Evolutionary conservation across 2,888 invertebrate genomes (phyloP).

Genomic region (Keiferia lycopersicella): DNA sequence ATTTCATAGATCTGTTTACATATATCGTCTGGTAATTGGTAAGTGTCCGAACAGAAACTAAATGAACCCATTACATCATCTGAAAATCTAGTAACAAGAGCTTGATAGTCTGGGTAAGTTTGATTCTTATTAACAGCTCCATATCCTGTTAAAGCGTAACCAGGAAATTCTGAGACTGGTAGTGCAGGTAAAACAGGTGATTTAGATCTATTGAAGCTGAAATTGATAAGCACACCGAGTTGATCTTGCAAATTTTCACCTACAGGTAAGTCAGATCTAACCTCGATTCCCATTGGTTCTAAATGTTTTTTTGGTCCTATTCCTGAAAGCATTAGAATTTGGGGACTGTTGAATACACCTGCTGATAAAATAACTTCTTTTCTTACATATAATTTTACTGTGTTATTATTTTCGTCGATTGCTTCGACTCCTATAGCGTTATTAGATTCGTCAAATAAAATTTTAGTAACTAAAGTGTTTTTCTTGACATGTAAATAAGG

Average conservation of each 20-base stretch:
- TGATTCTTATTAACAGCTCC: conserved; percentile 81
- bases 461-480: conserved; percentile 38
- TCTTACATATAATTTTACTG: neutral
- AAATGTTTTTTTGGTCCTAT: conserved; percentile 66
- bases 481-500: conserved; percentile 77
- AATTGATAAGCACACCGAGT: conserved; percentile 43
- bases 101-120: conserved; percentile 60
- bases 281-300: conserved; percentile 47
- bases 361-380: conserved; percentile 26
- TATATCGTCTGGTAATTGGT: conserved; percentile 34
- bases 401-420: neutral
- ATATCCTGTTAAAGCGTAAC: conserved; percentile 41
- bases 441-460: conserved; percentile 39
- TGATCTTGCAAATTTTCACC: conserved; percentile 73
- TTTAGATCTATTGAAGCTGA: conserved; percentile 37
- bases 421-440: conserved; percentile 29
- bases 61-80: conserved; percentile 33
- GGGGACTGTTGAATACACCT: conserved; percentile 51
- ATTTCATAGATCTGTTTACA: conserved; percentile 35
- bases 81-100: conserved; percentile 35
- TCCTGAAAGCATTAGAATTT: conserved; percentile 73
- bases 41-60: conserved; percentile 37
- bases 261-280: conserved; percentile 63
- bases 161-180: conserved; percentile 9
- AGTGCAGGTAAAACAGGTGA: conserved; percentile 47